Evolutionary conservation across 2,797 vertebrate genomes (phyloP).

Genomic region (Diglossa cyanea): DNA sequence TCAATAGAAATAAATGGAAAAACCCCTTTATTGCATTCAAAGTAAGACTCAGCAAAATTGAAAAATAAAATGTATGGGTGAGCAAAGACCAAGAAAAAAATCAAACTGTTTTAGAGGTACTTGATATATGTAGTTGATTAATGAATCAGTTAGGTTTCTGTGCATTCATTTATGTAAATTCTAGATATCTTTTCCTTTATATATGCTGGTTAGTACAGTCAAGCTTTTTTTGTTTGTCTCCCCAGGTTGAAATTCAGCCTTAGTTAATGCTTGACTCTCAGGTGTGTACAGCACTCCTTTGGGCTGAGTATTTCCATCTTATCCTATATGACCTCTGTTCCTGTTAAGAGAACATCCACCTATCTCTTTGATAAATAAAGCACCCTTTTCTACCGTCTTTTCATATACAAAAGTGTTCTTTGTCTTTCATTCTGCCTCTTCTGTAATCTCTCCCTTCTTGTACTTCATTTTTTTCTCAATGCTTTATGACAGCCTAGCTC

Average conservation of each 20-base stretch:
- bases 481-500: background rate
- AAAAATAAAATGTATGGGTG: background rate
- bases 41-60: background rate
- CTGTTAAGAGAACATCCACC: background rate
- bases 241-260: background rate
- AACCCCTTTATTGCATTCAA: background rate
- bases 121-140: background rate
- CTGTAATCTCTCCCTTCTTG: background rate
- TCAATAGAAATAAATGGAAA: background rate
- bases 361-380: background rate
- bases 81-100: background rate
- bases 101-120: fast-evolving
- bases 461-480: background rate
- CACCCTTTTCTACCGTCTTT: background rate
- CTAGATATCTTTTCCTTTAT: background rate
- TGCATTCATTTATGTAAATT: background rate
- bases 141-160: background rate
- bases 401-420: background rate
- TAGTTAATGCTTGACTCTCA: background rate
- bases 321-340: background rate
- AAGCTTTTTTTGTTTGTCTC: background rate
- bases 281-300: background rate
- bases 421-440: background rate
- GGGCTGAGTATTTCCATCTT: background rate
- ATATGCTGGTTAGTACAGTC: background rate